Evolutionary conservation across 2,888 invertebrate species (phyloP), one percentile per base, ranked within the genome.

Genomic region (Campoletis raptor): DNA sequence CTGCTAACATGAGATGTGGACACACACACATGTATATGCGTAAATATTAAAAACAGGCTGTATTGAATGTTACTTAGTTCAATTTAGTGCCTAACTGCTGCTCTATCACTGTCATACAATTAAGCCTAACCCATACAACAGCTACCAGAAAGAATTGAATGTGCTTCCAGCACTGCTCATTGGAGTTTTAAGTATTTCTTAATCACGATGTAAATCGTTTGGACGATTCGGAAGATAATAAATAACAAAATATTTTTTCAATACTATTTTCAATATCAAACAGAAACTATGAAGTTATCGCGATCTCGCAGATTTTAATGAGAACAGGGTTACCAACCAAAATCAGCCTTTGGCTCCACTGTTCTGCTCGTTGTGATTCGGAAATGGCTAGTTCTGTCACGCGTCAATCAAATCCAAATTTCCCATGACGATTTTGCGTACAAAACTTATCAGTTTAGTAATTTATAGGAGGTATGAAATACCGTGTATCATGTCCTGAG

Each of bases 11-110:
- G 15, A 30, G 30, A 61, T 24, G 61, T 12, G 61, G n/a, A 40
- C n/a, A 36, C 21, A 37, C 64, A 6, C 18, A 5, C 12, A 37
- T n/a, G 0, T 8, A 66, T 37, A n/a, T 42, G 21, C 10, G 10
- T 67, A 21, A 42, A 21, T 42, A 24, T 12, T 42, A 21, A 6
- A n/a, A 40, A 12, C 2, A 66, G 48, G 70, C 12, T 12, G 64
- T 42, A 48, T 69, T 74, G 52, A 42, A 83, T 83, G 73, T 83
- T 74, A 52, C 54, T 73, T 57, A 67, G 73, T 54, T 36, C 66
- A 40, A 42, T 15, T 67, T 64, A 48, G 42, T 78, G 66, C 67
- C n/a, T 37, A 37, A 40, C 40, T n/a, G 37, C 67, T 37, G 67
- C 40, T 67, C 40, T 40, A 8, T 24, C 78, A 42, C 52, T 45